Evolutionary conservation across 2,797 vertebrate genomes (phyloP), one percentile per base, ranked within the genome.

Genomic region (Pangasius djambal): DNA sequence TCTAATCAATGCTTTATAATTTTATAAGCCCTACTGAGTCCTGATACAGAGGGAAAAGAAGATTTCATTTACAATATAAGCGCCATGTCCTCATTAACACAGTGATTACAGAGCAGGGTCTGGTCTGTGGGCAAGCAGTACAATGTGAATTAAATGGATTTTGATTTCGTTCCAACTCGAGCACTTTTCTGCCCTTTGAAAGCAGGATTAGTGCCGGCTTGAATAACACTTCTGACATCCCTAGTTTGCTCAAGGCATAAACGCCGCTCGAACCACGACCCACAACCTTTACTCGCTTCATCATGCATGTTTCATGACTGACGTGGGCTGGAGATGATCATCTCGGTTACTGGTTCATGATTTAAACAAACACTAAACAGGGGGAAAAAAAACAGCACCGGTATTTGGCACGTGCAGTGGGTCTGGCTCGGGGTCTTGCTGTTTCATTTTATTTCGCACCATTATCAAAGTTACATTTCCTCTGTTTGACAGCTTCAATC

Each of bases 301-400:
- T 6, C 25, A 84, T 88, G 91, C 91, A 90, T 31, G 86, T 74
- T 67, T 86, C 87, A 74, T 90, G 89, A 93, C 86, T 89, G 90
- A 90, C 89, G 79, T 37, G 88, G 83, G 74, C 79, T 89, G 77
- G 74, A 92, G 92, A 89, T 85, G 89, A 93, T 92, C 89, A 90
- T 93, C 89, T 89, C 92, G 74, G 72, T 85, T 89, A 89, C 87
- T 89, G 90, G 87, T 77, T 91, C 83, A 89, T 70, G 82, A 90
- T 78, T 90, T 72, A 34, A 40, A 40, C 65, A 91, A 89, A 91
- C 87, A 65, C 57, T 75, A 86, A 89, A 69, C 85, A 52, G 86
- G 9, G 10, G 2, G 6, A 61, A 61, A 61, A 61, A 61, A 65
- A 28, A 28, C 34, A 16, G n/a, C n/a, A 2, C 4, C 13, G 6